These are phyloP conservation scores for Pungitius pungitius DNA, from an alignment of 2,113 vertebrate genomes.

Conservation along the genomic window DNA sequence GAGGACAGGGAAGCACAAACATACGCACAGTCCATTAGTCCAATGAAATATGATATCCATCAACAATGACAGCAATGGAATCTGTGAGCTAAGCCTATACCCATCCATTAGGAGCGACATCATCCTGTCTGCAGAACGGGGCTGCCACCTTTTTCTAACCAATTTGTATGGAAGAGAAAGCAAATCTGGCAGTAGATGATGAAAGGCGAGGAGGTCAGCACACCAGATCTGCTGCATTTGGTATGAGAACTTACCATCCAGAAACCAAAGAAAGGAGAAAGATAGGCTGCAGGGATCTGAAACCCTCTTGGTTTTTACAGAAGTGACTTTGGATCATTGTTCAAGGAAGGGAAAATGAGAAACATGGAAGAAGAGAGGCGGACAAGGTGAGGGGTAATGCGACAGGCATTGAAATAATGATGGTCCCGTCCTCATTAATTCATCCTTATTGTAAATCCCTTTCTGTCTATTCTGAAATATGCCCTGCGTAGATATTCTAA, in stretches of 20 bases:
- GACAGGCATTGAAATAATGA: conserved; percentile 49
- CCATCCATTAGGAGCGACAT: conserved; percentile 7
- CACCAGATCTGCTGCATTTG: conserved; percentile 36
- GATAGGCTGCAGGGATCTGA: not conserved
- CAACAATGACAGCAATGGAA: not conserved
- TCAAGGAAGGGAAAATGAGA: conserved; percentile 36
- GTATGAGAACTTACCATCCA: conserved; percentile 16
- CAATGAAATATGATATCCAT: conserved; percentile 2
- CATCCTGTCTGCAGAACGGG: conserved; percentile 27
- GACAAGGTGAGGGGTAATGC: conserved; percentile 26
- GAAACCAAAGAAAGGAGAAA: conserved; percentile 11
- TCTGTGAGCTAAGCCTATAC: not conserved
- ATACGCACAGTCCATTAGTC: conserved; percentile 24
- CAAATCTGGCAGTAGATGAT: conserved; percentile 66
- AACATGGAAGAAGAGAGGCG: conserved; percentile 18
- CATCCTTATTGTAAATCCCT: conserved; percentile 58
- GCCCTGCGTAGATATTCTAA: conserved; percentile 61
- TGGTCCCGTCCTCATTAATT: conserved; percentile 52
- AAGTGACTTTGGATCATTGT: conserved; percentile 31
- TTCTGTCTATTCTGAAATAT: conserved; percentile 58
- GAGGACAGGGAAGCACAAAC: conserved; percentile 21
- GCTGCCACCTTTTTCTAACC: conserved; percentile 24
- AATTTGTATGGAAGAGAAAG: conserved; percentile 57
- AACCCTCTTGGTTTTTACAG: not conserved
- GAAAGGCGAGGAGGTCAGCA: conserved; percentile 28